These are phyloP conservation scores for Nothoprocta perdicaria DNA, from an alignment of 2,113 vertebrate species.

Conservation along the genomic window DNA sequence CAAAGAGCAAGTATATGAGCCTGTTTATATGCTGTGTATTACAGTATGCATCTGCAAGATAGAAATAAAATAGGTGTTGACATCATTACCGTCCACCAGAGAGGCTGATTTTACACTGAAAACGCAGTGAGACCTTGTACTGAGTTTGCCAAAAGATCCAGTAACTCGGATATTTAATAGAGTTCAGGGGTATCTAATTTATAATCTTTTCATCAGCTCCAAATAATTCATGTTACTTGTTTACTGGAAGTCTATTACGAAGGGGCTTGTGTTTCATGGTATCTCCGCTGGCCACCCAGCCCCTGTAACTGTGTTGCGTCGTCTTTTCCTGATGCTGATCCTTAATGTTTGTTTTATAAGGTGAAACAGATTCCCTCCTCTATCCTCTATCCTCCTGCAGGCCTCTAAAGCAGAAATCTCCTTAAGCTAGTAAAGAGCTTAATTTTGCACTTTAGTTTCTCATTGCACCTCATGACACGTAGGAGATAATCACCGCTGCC, in stretches of 20 bases:
- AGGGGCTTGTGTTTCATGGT: neutral
- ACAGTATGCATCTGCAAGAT: neutral
- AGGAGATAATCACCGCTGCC: slow-evolving; percentile 21
- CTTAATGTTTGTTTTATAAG: slow-evolving; percentile 33
- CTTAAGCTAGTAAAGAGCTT: slow-evolving; percentile 49
- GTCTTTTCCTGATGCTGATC: neutral
- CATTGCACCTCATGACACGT: slow-evolving; percentile 1
- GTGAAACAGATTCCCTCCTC: neutral
- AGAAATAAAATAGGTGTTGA: slow-evolving; percentile 2
- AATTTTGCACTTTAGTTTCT: slow-evolving; percentile 54
- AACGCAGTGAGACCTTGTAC: neutral
- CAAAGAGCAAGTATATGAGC: neutral
- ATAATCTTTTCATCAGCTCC: neutral
- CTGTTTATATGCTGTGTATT: neutral
- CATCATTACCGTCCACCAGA: neutral
- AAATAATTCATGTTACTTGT: slow-evolving; percentile 25
- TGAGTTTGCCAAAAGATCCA: slow-evolving; percentile 1
- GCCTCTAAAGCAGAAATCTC: slow-evolving; percentile 36
- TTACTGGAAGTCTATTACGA: neutral
- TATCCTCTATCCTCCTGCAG: neutral
- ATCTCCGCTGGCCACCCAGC: neutral
- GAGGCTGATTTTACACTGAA: slow-evolving; percentile 15
- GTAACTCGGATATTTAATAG: slow-evolving; percentile 3
- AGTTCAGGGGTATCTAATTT: slow-evolving; percentile 15
- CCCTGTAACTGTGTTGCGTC: neutral